A percentile compares a stretch with the other conserved stretches of the same genome.
Conservation (phyloP, 2,113 vertebrate species). For the Turdus rufiventris region DNA sequence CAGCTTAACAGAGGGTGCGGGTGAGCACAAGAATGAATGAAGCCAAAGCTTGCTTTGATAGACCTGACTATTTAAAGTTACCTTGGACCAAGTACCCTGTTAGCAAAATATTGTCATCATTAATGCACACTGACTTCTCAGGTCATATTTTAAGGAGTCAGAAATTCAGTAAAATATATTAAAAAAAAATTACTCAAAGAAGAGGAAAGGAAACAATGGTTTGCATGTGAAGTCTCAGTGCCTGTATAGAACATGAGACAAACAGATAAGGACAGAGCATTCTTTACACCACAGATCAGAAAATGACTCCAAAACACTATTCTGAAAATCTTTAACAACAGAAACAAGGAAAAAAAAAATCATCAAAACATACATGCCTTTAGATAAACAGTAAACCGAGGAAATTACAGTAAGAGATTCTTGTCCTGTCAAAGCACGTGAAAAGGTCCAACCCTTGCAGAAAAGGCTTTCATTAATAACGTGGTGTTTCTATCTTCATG, state of each 20-base stretch:
- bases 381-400: background rate
- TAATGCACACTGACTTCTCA: background rate
- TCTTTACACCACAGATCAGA: background rate
- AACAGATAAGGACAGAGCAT: background rate
- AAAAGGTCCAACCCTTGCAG: background rate
- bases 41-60: background rate
- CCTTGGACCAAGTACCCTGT: background rate
- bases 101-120: background rate
- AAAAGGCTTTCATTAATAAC: background rate
- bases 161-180: background rate
- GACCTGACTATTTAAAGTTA: background rate
- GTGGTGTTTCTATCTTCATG: background rate
- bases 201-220: background rate
- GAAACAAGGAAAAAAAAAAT: background rate
- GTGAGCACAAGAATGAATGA: background rate
- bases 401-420: background rate
- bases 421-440: background rate
- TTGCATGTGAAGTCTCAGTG: background rate
- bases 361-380: background rate
- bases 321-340: background rate
- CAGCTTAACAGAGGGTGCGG: background rate
- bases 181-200: background rate
- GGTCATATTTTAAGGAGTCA: background rate
- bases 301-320: background rate
- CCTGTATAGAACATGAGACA: accelerated